Evolutionary conservation across 2,113 vertebrate species (phyloP).

Genomic region (Phocoena sinus): DNA sequence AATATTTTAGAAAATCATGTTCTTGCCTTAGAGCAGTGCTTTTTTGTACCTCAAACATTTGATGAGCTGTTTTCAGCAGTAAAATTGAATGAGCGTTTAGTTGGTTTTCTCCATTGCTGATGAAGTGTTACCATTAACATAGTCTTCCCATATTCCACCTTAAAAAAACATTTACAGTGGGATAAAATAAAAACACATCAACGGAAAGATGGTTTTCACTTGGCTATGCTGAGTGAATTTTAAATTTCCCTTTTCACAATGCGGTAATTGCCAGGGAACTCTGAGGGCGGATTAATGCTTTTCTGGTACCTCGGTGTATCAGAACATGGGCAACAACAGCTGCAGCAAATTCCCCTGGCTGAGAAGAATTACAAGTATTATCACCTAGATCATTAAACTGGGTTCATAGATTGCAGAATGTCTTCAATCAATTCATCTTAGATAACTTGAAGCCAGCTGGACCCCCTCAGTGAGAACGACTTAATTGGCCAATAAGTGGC

Average conservation of each 20-base stretch:
- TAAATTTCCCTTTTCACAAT: constrained; percentile 86
- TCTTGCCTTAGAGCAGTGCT: constrained; percentile 65
- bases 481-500: constrained; percentile 99
- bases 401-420: constrained; percentile 95
- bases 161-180: constrained; percentile 18
- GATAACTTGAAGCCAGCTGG: constrained; percentile 97
- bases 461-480: constrained; percentile 99
- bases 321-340: constrained; percentile 96
- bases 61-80: constrained; percentile 66
- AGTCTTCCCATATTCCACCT: constrained; percentile 49
- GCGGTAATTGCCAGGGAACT: constrained; percentile 82
- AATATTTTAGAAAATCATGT: constrained; percentile 65
- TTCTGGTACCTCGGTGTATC: constrained; percentile 90
- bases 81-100: background rate
- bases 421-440: constrained; percentile 99
- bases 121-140: constrained; percentile 60
- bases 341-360: constrained; percentile 98
- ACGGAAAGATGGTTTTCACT: constrained; percentile 55
- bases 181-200: constrained; percentile 70
- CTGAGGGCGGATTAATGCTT: constrained; percentile 90
- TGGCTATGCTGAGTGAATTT: constrained; percentile 74
- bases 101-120: constrained; percentile 61
- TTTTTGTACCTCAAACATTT: constrained; percentile 66
- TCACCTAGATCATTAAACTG: constrained; percentile 99
- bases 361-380: constrained; percentile 99